Percentiles rank a stretch among this genome's conserved stretches.
phyloP scores from a whole-genome alignment of 2,797 vertebrate genomes.

The Pseudopleuronectes americanus region DNA sequence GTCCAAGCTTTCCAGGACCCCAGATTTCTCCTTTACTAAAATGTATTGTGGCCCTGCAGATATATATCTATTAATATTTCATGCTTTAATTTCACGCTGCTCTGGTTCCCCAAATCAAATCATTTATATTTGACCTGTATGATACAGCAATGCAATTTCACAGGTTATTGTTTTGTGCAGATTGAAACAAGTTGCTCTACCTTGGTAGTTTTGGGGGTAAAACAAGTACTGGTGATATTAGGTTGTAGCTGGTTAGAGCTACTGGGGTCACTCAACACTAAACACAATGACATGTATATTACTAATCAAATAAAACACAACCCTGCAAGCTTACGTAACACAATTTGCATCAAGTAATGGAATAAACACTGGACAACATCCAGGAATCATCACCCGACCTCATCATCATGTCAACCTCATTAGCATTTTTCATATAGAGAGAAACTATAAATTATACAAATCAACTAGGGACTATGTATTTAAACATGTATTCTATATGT shows the following conservation, averaged over 20 bases:
- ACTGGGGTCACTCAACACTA: no score
- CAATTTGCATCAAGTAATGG: no score
- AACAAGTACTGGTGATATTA: not conserved
- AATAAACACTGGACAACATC: no score
- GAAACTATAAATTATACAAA: no score
- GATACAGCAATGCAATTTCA: slow-evolving; percentile 3
- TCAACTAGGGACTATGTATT: not conserved
- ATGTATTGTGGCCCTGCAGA: slow-evolving; percentile 1
- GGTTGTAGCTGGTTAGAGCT: no score
- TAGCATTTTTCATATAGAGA: no score
- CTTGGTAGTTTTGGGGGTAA: not conserved
- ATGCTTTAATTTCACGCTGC: slow-evolving; percentile 51
- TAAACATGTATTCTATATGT: not conserved
- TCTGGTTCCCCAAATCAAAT: not conserved
- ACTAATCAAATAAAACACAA: no score
- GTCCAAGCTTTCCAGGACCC: not conserved
- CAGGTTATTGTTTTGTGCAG: not conserved
- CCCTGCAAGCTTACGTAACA: no score
- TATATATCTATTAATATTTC: slow-evolving; percentile 45
- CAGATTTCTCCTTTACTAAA: slow-evolving; percentile 3
- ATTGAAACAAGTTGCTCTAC: not conserved
- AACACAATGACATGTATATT: no score
- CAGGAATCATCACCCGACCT: no score
- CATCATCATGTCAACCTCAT: no score
- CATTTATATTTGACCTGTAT: not conserved